phyloP scores from a whole-genome alignment of 2,113 vertebrate species.

The Grammomys surdaster region DNA sequence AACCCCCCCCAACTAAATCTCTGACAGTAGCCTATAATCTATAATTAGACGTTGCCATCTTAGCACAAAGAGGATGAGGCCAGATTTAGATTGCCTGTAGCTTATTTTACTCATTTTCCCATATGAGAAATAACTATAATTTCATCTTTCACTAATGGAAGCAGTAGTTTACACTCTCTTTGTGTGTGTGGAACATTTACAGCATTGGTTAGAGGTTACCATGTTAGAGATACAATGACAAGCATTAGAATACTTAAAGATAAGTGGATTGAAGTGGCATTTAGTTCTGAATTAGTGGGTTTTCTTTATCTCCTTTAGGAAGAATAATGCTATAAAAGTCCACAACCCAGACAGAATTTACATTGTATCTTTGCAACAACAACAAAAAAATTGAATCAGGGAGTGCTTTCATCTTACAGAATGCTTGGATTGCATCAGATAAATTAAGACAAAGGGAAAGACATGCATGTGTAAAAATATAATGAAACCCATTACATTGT shows the following conservation, averaged over 20 bases:
- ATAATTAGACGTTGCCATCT: constrained; percentile 2
- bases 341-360: constrained; percentile 36
- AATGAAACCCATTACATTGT: neutral
- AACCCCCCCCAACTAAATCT: neutral
- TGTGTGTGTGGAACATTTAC: neutral
- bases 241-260: constrained; percentile 7
- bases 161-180: constrained; percentile 18
- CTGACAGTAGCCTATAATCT: neutral
- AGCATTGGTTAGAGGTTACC: neutral
- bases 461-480: neutral
- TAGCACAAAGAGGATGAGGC: neutral
- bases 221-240: constrained; percentile 13
- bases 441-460: neutral
- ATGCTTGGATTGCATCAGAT: neutral
- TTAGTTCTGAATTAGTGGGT: constrained; percentile 6
- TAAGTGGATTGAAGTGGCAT: constrained; percentile 20
- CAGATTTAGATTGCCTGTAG: neutral
- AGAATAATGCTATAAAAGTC: neutral
- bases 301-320: constrained; percentile 45
- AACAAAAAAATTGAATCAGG: neutral
- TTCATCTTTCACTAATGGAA: constrained; percentile 21
- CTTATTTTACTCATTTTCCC: neutral
- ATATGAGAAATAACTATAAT: neutral
- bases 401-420: constrained; percentile 11
- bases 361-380: neutral